Percentiles rank a stretch among this genome's conserved stretches.
Evolutionary conservation across 2,797 vertebrate genomes (phyloP).

Genomic region (Emydoidea blandingii): DNA sequence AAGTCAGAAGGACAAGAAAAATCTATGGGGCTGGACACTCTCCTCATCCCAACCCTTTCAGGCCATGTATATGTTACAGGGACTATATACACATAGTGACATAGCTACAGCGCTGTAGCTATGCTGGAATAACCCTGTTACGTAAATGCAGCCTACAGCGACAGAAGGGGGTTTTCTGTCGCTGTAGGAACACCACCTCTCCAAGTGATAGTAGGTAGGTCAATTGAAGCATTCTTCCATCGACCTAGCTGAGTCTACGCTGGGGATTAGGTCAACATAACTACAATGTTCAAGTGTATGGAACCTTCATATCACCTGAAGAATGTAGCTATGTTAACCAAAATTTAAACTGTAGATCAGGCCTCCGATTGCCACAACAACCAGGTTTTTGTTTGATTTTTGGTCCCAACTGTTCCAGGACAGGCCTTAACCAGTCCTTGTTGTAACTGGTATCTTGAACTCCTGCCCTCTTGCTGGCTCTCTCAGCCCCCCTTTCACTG

Average conservation of each 20-base stretch:
- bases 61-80: neutral
- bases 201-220: neutral
- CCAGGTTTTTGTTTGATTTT: neutral
- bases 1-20: neutral
- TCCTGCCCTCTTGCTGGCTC: neutral
- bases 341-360: no score
- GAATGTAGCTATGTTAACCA: no score
- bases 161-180: neutral
- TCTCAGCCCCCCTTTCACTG: neutral
- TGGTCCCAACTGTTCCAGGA: fast-evolving
- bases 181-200: neutral
- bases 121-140: neutral
- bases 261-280: neutral
- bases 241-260: neutral
- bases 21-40: neutral
- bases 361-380: neutral
- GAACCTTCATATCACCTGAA: no score
- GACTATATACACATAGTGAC: no score
- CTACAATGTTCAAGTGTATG: neutral
- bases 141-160: neutral
- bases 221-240: neutral
- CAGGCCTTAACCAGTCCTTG: neutral
- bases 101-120: neutral
- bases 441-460: neutral
- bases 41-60: neutral